A percentile compares a stretch with the other conserved stretches of the same genome.
These are phyloP conservation scores for Toxotes lorentzi DNA, from an alignment of 2,797 vertebrate species.

Conservation along the genomic window DNA sequence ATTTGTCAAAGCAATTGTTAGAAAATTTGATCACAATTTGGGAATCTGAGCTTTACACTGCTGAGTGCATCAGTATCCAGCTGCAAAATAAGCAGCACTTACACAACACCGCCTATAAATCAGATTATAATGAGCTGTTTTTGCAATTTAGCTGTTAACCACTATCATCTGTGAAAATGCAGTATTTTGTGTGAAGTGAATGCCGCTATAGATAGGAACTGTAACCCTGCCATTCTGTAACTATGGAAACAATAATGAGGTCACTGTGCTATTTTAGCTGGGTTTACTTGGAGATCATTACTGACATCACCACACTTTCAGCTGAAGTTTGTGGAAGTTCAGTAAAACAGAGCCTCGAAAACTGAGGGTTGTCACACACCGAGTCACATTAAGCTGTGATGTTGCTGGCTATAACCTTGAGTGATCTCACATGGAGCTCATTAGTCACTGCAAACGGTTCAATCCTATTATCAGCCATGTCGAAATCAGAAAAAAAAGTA, in stretches of 20 bases:
- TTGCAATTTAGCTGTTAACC: slow-evolving; percentile 46
- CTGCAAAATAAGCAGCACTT: slow-evolving; percentile 34
- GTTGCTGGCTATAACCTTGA: slow-evolving; percentile 65
- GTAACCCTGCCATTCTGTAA: slow-evolving; percentile 76
- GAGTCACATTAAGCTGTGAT: slow-evolving; percentile 53
- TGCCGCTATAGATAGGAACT: slow-evolving; percentile 65
- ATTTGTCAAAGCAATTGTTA: slow-evolving; percentile 33
- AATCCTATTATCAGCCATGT: slow-evolving; percentile 49
- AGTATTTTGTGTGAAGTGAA: slow-evolving; percentile 65
- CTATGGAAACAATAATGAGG: slow-evolving; percentile 83
- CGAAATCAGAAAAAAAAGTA: slow-evolving; percentile 20
- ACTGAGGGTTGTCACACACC: slow-evolving; percentile 55
- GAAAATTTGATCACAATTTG: slow-evolving; percentile 50
- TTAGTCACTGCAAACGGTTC: slow-evolving; percentile 69
- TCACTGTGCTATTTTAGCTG: slow-evolving; percentile 79
- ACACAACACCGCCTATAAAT: slow-evolving; percentile 17
- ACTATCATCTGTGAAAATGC: slow-evolving; percentile 57
- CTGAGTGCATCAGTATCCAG: slow-evolving; percentile 35
- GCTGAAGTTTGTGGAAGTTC: slow-evolving; percentile 76
- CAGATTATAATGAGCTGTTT: slow-evolving; percentile 39
- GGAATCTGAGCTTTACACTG: slow-evolving; percentile 27
- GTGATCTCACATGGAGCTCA: slow-evolving; percentile 69
- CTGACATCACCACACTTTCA: slow-evolving; percentile 70
- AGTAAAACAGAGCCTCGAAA: slow-evolving; percentile 53
- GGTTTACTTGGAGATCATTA: slow-evolving; percentile 78